Percentiles rank a stretch among this genome's conserved stretches.
Conservation (phyloP, 2,113 vertebrate species). For the Thalassarche chlororhynchos region DNA sequence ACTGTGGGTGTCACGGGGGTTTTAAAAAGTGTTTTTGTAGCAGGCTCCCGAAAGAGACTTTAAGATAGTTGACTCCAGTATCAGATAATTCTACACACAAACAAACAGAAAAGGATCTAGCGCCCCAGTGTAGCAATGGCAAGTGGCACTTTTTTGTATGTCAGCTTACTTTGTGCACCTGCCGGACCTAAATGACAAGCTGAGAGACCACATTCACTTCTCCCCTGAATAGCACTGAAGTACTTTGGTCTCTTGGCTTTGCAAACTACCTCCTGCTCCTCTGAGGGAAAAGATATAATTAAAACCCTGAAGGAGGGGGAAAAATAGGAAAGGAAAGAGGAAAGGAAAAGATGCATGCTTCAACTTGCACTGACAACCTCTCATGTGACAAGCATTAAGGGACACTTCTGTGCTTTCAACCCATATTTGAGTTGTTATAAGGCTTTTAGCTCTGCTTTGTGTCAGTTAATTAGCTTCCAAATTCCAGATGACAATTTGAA, state of each 20-base stretch:
- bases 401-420: slow-evolving; percentile 42
- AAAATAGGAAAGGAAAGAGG: not conserved
- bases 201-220: slow-evolving; percentile 74
- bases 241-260: slow-evolving; percentile 66
- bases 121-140: slow-evolving; percentile 22
- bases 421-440: slow-evolving; percentile 41
- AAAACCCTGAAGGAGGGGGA: slow-evolving; percentile 49
- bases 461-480: slow-evolving; percentile 73
- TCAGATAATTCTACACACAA: not conserved
- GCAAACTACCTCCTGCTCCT: slow-evolving; percentile 60
- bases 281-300: slow-evolving; percentile 70
- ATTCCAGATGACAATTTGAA: slow-evolving; percentile 71
- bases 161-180: slow-evolving; percentile 61
- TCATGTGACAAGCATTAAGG: slow-evolving; percentile 42
- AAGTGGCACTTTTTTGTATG: slow-evolving; percentile 68
- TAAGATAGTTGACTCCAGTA: not conserved
- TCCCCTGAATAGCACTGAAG: slow-evolving; percentile 53
- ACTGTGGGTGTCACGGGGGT: not conserved
- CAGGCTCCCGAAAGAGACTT: not conserved
- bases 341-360: slow-evolving; percentile 50
- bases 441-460: slow-evolving; percentile 64
- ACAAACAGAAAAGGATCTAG: not conserved
- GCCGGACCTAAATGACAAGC: slow-evolving; percentile 68
- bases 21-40: not conserved
- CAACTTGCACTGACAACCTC: slow-evolving; percentile 51